Conservation (phyloP, 2,888 invertebrate species). For the Atherix ibis region DNA sequence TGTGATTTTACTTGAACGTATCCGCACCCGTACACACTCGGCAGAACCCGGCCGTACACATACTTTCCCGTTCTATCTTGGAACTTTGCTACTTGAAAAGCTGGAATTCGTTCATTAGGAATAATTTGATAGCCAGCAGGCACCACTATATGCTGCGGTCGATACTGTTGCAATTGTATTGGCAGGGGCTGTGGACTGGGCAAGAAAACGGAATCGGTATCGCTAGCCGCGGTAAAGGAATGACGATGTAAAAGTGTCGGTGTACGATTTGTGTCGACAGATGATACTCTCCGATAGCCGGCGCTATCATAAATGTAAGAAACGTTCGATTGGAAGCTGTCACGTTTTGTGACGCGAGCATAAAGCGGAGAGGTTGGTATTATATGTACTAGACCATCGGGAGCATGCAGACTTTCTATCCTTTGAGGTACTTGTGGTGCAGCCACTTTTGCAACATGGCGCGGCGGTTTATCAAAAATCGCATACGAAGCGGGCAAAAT, state of each 20-base stretch:
- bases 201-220: conserved; percentile 16
- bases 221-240: conserved; percentile 14
- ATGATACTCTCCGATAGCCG: conserved; percentile 15
- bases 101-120: background rate
- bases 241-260: conserved; percentile 4
- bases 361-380: conserved; percentile 21
- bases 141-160: no score
- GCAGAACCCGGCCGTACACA: background rate
- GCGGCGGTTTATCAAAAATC: conserved; percentile 22
- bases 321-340: conserved; percentile 24
- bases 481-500: conserved; percentile 29
- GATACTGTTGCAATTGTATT: no score
- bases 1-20: background rate
- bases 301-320: conserved; percentile 25
- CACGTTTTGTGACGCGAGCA: conserved; percentile 27
- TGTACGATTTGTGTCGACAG: conserved; percentile 9
- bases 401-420: conserved; percentile 21
- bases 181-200: conserved; percentile 11
- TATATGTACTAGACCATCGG: conserved; percentile 4
- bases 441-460: conserved; percentile 13
- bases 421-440: conserved; percentile 28
- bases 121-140: background rate
- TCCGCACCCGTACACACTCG: background rate
- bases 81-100: background rate
- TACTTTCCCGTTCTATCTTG: background rate